A percentile compares a stretch with the other conserved stretches of the same genome.
Evolutionary conservation across 2,797 vertebrate genomes (phyloP).

Genomic region (Falco columbarius): DNA sequence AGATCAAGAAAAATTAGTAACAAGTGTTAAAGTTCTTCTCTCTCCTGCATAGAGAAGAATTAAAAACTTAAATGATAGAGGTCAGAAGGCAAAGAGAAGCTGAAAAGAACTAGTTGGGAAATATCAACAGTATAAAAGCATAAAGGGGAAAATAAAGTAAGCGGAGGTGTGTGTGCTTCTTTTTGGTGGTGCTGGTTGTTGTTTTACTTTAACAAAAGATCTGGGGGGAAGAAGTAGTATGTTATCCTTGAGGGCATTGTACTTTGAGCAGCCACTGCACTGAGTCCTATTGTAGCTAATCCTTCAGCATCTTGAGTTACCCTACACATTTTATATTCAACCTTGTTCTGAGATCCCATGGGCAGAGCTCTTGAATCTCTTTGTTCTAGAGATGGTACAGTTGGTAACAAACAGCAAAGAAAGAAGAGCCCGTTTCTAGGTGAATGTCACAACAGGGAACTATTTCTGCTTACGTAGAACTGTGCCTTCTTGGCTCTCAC

Average conservation of each 20-base stretch:
- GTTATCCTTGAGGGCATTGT: background rate
- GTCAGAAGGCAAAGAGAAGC: background rate
- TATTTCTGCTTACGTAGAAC: background rate
- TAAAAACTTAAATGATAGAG: background rate
- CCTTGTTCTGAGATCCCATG: background rate
- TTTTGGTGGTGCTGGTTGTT: background rate
- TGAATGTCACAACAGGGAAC: background rate
- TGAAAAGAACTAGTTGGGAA: background rate
- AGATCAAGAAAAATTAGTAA: background rate
- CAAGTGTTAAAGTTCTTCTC: background rate
- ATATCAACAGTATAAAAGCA: background rate
- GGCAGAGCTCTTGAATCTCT: background rate
- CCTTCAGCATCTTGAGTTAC: background rate
- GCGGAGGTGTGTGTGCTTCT: rapidly evolving
- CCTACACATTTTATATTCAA: background rate
- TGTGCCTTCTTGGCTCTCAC: background rate
- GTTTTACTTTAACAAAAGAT: background rate
- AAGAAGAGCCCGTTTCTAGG: background rate
- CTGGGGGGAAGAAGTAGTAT: background rate
- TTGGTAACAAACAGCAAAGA: background rate
- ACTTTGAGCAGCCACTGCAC: background rate
- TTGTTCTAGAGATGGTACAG: background rate
- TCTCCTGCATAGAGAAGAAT: background rate
- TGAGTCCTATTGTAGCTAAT: background rate
- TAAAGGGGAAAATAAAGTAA: background rate